Conservation (phyloP, 2,113 vertebrate genomes). For the Numida meleagris region DNA sequence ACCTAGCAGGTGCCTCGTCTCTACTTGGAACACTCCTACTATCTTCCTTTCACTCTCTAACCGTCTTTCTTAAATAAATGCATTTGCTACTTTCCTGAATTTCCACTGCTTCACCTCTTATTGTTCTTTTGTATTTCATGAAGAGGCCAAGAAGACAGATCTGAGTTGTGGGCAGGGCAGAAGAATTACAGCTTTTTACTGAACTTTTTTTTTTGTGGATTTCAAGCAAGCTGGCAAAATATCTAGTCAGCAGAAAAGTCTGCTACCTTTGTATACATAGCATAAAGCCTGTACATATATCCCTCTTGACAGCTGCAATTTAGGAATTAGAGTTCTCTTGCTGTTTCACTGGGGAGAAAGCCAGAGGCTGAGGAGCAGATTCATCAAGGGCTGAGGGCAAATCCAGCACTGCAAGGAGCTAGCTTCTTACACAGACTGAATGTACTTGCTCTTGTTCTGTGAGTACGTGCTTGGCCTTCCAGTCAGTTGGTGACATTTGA, state of each 20-base stretch:
- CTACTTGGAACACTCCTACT: background rate
- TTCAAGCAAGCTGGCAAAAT: background rate
- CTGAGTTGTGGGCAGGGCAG: background rate
- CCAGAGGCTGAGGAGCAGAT: background rate
- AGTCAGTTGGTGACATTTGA: background rate
- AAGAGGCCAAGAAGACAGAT: background rate
- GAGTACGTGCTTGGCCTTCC: background rate
- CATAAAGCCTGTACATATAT: background rate
- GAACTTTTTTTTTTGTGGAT: constrained; percentile 32
- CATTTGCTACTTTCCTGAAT: background rate
- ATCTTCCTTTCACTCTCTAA: background rate
- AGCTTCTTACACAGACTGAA: background rate
- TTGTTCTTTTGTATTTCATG: background rate
- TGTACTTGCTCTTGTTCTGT: background rate
- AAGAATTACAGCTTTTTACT: background rate
- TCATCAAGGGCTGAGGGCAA: background rate
- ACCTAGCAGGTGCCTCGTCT: background rate
- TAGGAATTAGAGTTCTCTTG: background rate
- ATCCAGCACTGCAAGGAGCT: background rate
- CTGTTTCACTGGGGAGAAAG: background rate
- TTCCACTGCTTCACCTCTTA: background rate
- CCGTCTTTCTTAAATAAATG: background rate
- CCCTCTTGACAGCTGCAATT: background rate
- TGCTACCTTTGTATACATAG: background rate
- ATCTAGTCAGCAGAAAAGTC: background rate